Evolutionary conservation across 2,888 invertebrate genomes (phyloP).

Genomic region (Agapostemon virescens): DNA sequence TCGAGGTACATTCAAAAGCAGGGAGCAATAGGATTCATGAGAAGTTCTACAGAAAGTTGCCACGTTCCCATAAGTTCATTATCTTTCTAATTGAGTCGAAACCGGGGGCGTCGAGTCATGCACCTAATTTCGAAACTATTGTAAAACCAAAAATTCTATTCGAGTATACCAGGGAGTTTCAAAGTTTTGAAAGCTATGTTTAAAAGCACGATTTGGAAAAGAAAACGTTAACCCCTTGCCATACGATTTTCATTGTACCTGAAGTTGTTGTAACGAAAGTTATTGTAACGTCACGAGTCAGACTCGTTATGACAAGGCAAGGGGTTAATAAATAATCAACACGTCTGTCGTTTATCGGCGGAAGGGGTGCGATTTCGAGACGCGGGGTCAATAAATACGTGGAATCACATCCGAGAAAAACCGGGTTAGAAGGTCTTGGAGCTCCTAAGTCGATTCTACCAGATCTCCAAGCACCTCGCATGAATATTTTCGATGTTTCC

Average conservation of each 20-base stretch:
- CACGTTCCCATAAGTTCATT: neutral
- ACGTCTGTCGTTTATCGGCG: neutral
- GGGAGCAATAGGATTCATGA: neutral
- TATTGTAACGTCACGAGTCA: no score
- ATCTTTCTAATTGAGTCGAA: slow-evolving; percentile 5
- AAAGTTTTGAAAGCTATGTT: neutral
- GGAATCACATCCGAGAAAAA: neutral
- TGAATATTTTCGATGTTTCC: neutral
- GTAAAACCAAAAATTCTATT: neutral
- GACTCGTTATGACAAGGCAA: no score
- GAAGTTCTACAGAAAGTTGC: slow-evolving; percentile 1
- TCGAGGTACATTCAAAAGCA: neutral
- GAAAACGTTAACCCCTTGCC: no score
- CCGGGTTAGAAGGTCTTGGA: neutral
- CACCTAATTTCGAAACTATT: neutral
- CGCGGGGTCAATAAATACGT: neutral
- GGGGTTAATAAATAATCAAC: no score
- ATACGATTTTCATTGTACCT: no score
- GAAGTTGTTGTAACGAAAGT: no score
- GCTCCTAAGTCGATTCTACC: no score
- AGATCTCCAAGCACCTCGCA: neutral
- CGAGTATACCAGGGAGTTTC: neutral
- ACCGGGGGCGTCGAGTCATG: neutral
- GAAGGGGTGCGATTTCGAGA: neutral
- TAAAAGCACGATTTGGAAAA: no score